Evolutionary conservation across 2,888 invertebrate genomes (phyloP).

Genomic region (Drosophila mimica): DNA sequence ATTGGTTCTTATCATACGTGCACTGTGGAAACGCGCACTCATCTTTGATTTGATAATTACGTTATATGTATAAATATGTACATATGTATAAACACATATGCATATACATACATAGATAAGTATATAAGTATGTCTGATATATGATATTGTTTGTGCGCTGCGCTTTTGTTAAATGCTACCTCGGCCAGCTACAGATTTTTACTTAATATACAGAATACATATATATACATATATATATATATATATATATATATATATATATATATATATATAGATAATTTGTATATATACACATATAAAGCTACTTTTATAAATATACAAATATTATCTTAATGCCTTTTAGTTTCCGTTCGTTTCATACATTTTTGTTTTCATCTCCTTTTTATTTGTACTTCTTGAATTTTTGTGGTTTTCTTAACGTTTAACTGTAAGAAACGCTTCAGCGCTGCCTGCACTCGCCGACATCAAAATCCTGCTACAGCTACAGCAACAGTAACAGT

Average conservation of each 20-base stretch:
- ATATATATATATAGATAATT: slow-evolving; percentile 7
- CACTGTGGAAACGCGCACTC: slow-evolving; percentile 46
- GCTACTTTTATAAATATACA: slow-evolving; percentile 22
- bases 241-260: not conserved
- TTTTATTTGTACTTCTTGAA: slow-evolving; percentile 20
- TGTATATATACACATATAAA: slow-evolving; percentile 15
- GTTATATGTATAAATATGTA: slow-evolving; percentile 11
- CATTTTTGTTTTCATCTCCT: slow-evolving; percentile 3
- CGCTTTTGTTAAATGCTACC: slow-evolving; percentile 33
- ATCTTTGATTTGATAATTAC: slow-evolving; percentile 40
- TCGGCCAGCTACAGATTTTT: slow-evolving; percentile 25
- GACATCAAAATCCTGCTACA: slow-evolving; percentile 60
- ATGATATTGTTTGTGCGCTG: slow-evolving; percentile 37
- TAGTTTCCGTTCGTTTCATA: slow-evolving; percentile 20
- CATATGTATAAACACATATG: slow-evolving; percentile 3
- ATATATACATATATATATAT: slow-evolving; percentile 10
- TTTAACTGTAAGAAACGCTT: slow-evolving; percentile 59
- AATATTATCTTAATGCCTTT: slow-evolving; percentile 39
- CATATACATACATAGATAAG: slow-evolving; percentile 14
- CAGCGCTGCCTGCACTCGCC: slow-evolving; percentile 67
- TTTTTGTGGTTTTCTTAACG: slow-evolving; percentile 36
- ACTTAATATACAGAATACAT: slow-evolving; percentile 23
- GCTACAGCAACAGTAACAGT: slow-evolving; percentile 50
- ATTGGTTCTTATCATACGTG: slow-evolving; percentile 52
- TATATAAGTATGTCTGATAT: slow-evolving; percentile 40